These are phyloP conservation scores for Agrilus planipennis DNA, from an alignment of 1,140 invertebrate genomes.

Conservation along the genomic window DNA sequence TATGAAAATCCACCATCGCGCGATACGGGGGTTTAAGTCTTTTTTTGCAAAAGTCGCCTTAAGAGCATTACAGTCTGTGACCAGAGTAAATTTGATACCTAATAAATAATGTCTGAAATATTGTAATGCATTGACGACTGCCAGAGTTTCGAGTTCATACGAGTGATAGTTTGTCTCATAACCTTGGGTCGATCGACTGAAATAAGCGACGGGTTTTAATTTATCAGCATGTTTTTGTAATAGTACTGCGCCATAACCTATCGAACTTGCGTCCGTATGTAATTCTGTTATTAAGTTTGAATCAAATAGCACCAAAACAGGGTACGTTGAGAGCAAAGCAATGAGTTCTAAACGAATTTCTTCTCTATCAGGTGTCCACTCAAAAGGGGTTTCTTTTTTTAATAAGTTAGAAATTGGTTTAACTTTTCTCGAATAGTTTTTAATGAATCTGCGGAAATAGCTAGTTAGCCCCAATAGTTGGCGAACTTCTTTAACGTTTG, in stretches of 20 bases:
- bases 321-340: too few species aligned
- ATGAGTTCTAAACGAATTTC: constrained; percentile 12
- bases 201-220: constrained; percentile 32
- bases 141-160: constrained; percentile 36
- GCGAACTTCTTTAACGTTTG: constrained; percentile 1
- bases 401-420: constrained; percentile 22
- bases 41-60: constrained; percentile 23
- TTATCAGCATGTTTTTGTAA: constrained; percentile 21
- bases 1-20: constrained; percentile 27
- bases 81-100: too few species aligned
- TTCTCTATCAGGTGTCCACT: constrained; percentile 4
- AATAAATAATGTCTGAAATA: constrained; percentile 36
- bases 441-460: constrained; percentile 28
- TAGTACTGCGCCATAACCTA: constrained; percentile 24
- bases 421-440: constrained; percentile 20
- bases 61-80: constrained; percentile 28
- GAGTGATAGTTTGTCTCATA: constrained; percentile 33
- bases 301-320: constrained; percentile 28
- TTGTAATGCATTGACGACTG: constrained; percentile 35
- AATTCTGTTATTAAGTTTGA: constrained; percentile 24
- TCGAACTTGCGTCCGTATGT: constrained; percentile 17
- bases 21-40: constrained; percentile 26
- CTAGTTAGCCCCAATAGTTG: constrained; percentile 6
- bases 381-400: constrained; percentile 16
- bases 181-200: constrained; percentile 24